phyloP scores from a whole-genome alignment of 1,140 invertebrate genomes.

The Spodoptera frugiperda region DNA sequence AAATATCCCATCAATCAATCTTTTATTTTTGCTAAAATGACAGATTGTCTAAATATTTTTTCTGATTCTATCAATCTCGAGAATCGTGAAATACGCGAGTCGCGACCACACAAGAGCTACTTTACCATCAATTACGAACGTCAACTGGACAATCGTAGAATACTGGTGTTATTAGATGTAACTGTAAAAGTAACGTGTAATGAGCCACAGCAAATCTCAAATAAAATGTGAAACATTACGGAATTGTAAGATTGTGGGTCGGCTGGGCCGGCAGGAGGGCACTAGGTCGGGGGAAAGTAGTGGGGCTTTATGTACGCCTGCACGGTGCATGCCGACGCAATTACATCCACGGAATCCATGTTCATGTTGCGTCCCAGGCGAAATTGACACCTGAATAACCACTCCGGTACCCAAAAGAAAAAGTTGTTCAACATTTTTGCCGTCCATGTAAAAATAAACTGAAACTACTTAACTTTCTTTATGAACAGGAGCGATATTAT shows the following conservation, averaged over 20 bases:
- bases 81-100: slow-evolving; percentile 37
- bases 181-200: slow-evolving; percentile 72
- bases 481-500: slow-evolving; percentile 4
- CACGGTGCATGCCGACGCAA: slow-evolving; percentile 79
- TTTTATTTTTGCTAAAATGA: slow-evolving; percentile 14
- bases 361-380: slow-evolving; percentile 30
- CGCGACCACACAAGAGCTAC: slow-evolving; percentile 36
- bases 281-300: slow-evolving; percentile 84
- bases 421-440: background rate
- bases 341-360: slow-evolving; percentile 62
- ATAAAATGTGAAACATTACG: slow-evolving; percentile 80
- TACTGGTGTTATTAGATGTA: slow-evolving; percentile 71
- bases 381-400: slow-evolving; percentile 34
- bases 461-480: slow-evolving; percentile 20
- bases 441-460: background rate
- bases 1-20: slow-evolving; percentile 29
- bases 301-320: slow-evolving; percentile 72
- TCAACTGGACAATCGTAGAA: slow-evolving; percentile 63
- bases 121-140: slow-evolving; percentile 54
- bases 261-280: slow-evolving; percentile 71
- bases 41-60: slow-evolving; percentile 1
- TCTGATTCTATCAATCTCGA: slow-evolving; percentile 42
- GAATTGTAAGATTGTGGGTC: slow-evolving; percentile 81
- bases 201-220: slow-evolving; percentile 70
- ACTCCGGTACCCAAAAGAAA: background rate